Base-by-base conservation (phyloP, 2,888 invertebrate genomes). In the Sarcophaga subvicina region DNA sequence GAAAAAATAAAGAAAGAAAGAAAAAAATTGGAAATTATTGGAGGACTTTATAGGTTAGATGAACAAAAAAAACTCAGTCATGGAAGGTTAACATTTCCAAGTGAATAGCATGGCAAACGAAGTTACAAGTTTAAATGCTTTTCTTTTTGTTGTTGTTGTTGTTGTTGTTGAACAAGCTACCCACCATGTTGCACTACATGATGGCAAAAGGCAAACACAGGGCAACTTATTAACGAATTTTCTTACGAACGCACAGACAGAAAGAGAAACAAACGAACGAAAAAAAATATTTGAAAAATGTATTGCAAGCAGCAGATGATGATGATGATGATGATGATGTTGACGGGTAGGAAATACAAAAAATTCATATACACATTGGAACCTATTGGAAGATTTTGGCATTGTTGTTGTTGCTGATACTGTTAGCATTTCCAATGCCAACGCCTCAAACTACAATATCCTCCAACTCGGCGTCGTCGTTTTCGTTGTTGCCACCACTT, bases 321-420 rank as follows among this genome's bases (percentile, higher is more conserved):
- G 5, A 54, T 54, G 54, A 54, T 17, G 49, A 49, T 49, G 49
- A 12, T 49, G 49, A 14, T 49, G 49, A 14, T 54, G 54, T 10
- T 4, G 54, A 14, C 54, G 54, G 17, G 54, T 54, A 17, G 54
- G 54, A 54, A 14, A 54, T 54, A 54, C 20, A 70, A 70, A 54
- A 54, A 17, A 54, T 62, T 62, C 10, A 62, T 62, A 62, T 60
- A 25, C 17, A 47, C 37, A 62, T 54, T 66, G 73, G 59, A 87
- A 79, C 84, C 87, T 87, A 37, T 37, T 37, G 87, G 87, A 87
- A 87, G 78, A 81, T 80, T 67, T 14, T 54, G 17, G 64, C 17
- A 20, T 45, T 25, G 59, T 22, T 71, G 25, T 63, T 27, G 62
- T 62, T 62, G 62, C 54, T 63, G 37, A 62, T 27, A 37, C 54